These are phyloP conservation scores for Pygmarrhopalites habei DNA, from an alignment of 1,140 invertebrate genomes.

Conservation along the genomic window DNA sequence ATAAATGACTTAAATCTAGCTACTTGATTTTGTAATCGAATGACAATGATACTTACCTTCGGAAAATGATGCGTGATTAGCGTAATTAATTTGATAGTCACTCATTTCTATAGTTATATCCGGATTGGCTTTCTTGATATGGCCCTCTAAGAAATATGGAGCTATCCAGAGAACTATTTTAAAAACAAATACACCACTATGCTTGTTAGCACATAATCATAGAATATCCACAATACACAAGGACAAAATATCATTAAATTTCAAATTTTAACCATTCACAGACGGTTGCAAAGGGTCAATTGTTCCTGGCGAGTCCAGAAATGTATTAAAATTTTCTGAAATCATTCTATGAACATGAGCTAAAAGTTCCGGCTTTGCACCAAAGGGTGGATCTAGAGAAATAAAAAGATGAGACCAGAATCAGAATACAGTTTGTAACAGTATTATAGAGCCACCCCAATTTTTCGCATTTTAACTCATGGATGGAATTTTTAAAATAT, in stretches of 20 bases:
- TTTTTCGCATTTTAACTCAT: no score
- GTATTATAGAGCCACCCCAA: no score
- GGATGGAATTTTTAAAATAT: no score
- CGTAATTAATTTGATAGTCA: constrained; percentile 8
- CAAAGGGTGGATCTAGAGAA: constrained; percentile 20
- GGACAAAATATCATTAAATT: neutral
- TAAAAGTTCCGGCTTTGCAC: constrained; percentile 15
- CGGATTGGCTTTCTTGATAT: constrained; percentile 5
- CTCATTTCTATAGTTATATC: constrained; percentile 3
- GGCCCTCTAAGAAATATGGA: constrained; percentile 10
- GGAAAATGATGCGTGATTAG: constrained; percentile 2
- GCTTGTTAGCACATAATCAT: neutral
- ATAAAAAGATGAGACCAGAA: no score
- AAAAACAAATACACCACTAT: neutral
- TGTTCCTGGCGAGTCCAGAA: neutral
- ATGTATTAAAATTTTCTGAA: neutral
- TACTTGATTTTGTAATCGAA: neutral
- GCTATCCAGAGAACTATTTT: constrained; percentile 7
- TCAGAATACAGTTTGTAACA: no score
- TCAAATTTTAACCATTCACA: neutral
- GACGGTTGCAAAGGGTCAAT: neutral
- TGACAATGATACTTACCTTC: neutral
- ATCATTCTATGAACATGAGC: neutral
- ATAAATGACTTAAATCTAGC: neutral
- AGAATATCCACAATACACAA: neutral